These are phyloP conservation scores for Drosophila arawakana DNA, from an alignment of 1,140 invertebrate species.

Conservation along the genomic window DNA sequence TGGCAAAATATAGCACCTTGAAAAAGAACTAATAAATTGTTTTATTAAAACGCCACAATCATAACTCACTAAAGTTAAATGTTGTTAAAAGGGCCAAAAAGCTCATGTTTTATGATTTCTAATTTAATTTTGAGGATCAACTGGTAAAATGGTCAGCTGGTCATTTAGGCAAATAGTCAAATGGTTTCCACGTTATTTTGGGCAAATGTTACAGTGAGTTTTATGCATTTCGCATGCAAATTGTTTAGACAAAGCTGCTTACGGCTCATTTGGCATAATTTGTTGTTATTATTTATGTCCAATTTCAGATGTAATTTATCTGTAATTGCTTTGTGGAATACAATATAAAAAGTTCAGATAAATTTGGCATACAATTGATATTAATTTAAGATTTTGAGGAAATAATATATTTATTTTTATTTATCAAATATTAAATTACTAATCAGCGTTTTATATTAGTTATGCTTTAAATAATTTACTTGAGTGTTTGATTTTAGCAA, in stretches of 20 bases:
- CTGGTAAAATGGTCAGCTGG: slow-evolving; percentile 3
- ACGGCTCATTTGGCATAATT: slow-evolving; percentile 47
- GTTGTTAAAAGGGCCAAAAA: slow-evolving; percentile 32
- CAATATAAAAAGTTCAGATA: slow-evolving; percentile 4
- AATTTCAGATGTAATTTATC: slow-evolving; percentile 1
- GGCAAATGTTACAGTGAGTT: slow-evolving; percentile 56
- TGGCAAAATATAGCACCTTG: slow-evolving; percentile 16
- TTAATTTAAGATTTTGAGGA: too few relatives aligned
- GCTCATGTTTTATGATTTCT: slow-evolving; percentile 36
- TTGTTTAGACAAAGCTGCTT: slow-evolving; percentile 55
- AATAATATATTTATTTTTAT: too few relatives aligned
- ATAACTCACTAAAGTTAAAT: slow-evolving; percentile 51
- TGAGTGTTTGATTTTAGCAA: not conserved
- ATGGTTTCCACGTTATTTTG: slow-evolving; percentile 17
- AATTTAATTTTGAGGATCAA: slow-evolving; percentile 47
- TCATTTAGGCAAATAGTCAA: not conserved
- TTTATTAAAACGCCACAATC: slow-evolving; percentile 62
- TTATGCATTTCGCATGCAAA: slow-evolving; percentile 58
- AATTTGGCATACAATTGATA: not conserved
- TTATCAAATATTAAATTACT: too few relatives aligned
- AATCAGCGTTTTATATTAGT: too few relatives aligned
- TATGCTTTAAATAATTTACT: too few relatives aligned
- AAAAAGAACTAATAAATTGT: slow-evolving; percentile 51
- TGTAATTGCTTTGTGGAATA: slow-evolving; percentile 9
- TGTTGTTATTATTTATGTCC: slow-evolving; percentile 26